Conservation (phyloP, 1,140 invertebrate genomes). For the Pseudomyrmex flavicornis region DNA sequence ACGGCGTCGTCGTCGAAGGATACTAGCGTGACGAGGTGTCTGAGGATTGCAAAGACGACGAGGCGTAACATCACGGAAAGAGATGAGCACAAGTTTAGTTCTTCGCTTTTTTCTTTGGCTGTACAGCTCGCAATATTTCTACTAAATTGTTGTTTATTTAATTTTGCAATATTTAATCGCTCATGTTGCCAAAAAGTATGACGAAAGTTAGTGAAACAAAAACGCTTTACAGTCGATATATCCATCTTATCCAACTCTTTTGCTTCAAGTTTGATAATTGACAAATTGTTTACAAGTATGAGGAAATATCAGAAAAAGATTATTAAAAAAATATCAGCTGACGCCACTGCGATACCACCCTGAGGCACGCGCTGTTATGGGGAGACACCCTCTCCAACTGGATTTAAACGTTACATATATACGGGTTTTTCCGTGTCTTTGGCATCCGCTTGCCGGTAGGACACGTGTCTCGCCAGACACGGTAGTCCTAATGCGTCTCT, state of each 20-base stretch:
- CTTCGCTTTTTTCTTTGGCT: background rate
- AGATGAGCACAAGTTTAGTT: background rate
- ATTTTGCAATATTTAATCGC: too few species aligned
- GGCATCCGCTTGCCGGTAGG: constrained; percentile 68
- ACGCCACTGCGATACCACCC: constrained; percentile 68
- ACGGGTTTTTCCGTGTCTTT: constrained; percentile 58
- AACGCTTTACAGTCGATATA: background rate
- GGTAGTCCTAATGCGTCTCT: constrained; percentile 61
- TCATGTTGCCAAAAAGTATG: too few species aligned
- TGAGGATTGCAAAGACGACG: constrained; percentile 11
- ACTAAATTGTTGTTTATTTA: background rate
- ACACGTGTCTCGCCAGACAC: constrained; percentile 74
- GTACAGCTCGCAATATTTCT: constrained; percentile 27
- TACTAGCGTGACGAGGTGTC: constrained; percentile 26
- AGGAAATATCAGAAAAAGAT: background rate
- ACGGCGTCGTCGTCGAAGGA: constrained; percentile 32
- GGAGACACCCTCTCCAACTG: constrained; percentile 63
- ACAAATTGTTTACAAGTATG: background rate
- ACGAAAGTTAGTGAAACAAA: too few species aligned
- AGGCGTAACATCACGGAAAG: constrained; percentile 23
- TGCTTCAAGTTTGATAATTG: background rate
- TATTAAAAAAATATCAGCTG: background rate
- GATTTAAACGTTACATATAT: constrained; percentile 72
- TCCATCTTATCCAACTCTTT: background rate
- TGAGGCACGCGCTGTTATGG: constrained; percentile 70